Conservation (phyloP, 2,797 vertebrate genomes). For the Eremophila alpestris region DNA sequence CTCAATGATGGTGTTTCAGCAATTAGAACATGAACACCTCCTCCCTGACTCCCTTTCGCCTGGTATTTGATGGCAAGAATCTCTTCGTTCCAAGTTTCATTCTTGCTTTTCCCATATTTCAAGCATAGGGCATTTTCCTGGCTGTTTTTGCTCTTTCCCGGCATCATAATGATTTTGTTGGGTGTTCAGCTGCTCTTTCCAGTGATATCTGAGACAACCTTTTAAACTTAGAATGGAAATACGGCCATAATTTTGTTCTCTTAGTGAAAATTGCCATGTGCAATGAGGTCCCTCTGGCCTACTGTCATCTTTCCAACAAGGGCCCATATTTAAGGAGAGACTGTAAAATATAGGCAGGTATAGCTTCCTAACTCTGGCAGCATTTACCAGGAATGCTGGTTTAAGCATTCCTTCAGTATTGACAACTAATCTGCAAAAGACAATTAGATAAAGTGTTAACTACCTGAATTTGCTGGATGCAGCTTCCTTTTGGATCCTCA, state of each 20-base stretch:
- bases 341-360: neutral
- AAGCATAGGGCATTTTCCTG: neutral
- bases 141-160: neutral
- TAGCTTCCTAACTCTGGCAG: neutral
- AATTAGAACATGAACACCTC: neutral
- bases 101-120: neutral
- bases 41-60: neutral
- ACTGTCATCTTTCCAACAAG: neutral
- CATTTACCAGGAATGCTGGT: too few relatives aligned
- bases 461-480: neutral
- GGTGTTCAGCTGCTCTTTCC: neutral
- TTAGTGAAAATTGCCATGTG: neutral
- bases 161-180: neutral
- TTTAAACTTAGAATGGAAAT: neutral
- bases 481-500: neutral
- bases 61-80: neutral
- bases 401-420: neutral
- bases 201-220: neutral
- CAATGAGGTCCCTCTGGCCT: neutral
- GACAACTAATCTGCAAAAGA: neutral
- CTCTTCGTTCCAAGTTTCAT: neutral
- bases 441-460: neutral
- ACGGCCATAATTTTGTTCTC: neutral
- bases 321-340: neutral
- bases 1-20: fast-evolving